A percentile compares a stretch with the other conserved stretches of the same genome.
These are phyloP conservation scores for Folsomia manolachei DNA, from an alignment of 2,888 invertebrate species.

Conservation along the genomic window DNA sequence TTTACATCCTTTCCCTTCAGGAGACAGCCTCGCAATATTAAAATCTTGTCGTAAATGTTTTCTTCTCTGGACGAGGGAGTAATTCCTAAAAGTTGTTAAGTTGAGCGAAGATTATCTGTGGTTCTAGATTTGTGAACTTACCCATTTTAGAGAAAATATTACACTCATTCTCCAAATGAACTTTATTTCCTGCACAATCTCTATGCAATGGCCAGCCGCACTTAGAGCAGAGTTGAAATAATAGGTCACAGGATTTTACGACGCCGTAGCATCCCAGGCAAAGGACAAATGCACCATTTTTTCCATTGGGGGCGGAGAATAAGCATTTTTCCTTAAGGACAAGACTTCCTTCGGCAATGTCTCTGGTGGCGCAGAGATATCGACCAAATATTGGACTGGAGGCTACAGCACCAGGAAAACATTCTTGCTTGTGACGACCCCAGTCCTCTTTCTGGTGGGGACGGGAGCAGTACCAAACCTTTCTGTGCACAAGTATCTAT, in stretches of 20 bases:
- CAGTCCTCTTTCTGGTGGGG: slow-evolving; percentile 26
- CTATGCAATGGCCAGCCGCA: slow-evolving; percentile 20
- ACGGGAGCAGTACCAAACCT: slow-evolving; percentile 55
- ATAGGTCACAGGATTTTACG: not conserved
- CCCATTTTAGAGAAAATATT: slow-evolving; percentile 13
- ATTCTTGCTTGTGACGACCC: slow-evolving; percentile 11
- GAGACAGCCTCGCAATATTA: slow-evolving; percentile 12
- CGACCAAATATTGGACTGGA: not conserved
- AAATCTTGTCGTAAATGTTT: slow-evolving; percentile 6
- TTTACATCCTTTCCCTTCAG: slow-evolving; percentile 11
- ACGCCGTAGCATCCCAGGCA: slow-evolving; percentile 19
- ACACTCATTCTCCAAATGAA: slow-evolving; percentile 21
- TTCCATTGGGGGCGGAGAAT: slow-evolving; percentile 5
- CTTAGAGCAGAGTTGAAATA: slow-evolving; percentile 18
- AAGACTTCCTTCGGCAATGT: slow-evolving; percentile 14
- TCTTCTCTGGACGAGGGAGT: slow-evolving; percentile 32
- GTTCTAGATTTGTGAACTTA: too few relatives aligned
- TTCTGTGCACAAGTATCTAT: slow-evolving; percentile 72
- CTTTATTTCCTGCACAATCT: not conserved
- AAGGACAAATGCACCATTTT: not conserved
- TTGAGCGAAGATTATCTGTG: too few relatives aligned
- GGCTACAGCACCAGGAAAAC: slow-evolving; percentile 9
- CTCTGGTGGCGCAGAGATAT: slow-evolving; percentile 15
- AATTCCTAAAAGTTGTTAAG: slow-evolving; percentile 14
- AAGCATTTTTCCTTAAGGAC: slow-evolving; percentile 18